Conservation (phyloP, 1,140 invertebrate species). For the Pseudoatta argentina region DNA sequence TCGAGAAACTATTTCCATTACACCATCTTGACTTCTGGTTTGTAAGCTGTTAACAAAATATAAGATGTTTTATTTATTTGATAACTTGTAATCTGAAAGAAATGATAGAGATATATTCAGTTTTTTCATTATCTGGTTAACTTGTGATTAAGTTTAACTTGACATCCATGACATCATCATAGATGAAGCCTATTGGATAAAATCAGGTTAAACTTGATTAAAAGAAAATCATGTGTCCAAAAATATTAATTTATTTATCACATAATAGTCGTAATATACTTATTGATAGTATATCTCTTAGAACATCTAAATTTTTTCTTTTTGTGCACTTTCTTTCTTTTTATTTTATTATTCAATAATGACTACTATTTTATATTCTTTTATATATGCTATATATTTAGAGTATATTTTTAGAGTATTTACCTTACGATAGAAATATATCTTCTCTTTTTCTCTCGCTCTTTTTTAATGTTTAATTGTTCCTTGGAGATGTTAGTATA, state of each 20-base stretch:
- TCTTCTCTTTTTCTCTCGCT: slow-evolving; percentile 9
- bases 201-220: too few relatives aligned
- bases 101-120: background rate
- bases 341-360: background rate
- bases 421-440: slow-evolving; percentile 17
- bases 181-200: too few relatives aligned
- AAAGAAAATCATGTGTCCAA: background rate
- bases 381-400: background rate
- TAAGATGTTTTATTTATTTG: background rate
- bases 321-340: background rate
- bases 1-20: slow-evolving; percentile 15
- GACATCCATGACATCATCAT: too few relatives aligned
- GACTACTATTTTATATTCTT: background rate
- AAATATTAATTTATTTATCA: background rate
- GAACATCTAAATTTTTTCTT: background rate
- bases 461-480: background rate
- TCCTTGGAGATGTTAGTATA: background rate
- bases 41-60: slow-evolving; percentile 24
- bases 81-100: background rate
- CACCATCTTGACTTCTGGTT: background rate
- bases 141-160: too few relatives aligned
- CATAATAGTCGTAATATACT: background rate
- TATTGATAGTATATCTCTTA: background rate
- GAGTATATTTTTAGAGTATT: background rate
- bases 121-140: too few relatives aligned